Conservation (phyloP, 2,888 invertebrate genomes). For the Chymomyza amoena region DNA sequence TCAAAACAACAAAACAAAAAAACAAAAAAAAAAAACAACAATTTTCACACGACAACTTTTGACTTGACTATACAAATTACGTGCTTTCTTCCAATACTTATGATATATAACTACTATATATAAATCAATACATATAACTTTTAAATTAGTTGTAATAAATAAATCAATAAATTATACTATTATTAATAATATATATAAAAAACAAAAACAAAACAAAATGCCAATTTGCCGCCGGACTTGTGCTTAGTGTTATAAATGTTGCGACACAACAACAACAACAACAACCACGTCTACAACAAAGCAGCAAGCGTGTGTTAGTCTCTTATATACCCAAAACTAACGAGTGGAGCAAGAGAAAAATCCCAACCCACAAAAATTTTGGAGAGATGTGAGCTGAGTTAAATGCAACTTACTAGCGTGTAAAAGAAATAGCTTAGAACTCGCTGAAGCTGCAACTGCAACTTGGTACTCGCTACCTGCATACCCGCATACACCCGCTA, state of each 20-base stretch:
- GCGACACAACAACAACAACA: constrained; percentile 25
- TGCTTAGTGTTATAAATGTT: constrained; percentile 54
- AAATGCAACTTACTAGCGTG: background rate
- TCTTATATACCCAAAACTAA: constrained; percentile 17
- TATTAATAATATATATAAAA: constrained; percentile 16
- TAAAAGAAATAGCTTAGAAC: background rate
- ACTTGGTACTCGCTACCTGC: constrained; percentile 31
- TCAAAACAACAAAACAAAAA: constrained; percentile 5
- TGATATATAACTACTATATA: constrained; percentile 25
- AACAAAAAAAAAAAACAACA: background rate
- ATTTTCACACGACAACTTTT: constrained; percentile 5
- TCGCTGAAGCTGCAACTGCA: constrained; percentile 18
- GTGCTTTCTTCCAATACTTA: constrained; percentile 39
- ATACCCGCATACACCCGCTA: constrained; percentile 26
- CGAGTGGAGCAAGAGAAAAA: constrained; percentile 47
- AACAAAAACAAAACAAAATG: constrained; percentile 21
- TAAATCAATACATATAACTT: constrained; percentile 21
- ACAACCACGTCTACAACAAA: constrained; percentile 29
- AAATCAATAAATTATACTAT: constrained; percentile 7
- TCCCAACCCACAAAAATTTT: constrained; percentile 17
- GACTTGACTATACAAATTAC: constrained; percentile 4
- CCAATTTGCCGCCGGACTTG: constrained; percentile 52
- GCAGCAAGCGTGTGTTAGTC: background rate
- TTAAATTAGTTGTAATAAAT: constrained; percentile 14
- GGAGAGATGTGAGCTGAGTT: constrained; percentile 58